Conservation (phyloP, 2,113 vertebrate genomes). For the Coregonus clupeaformis region DNA sequence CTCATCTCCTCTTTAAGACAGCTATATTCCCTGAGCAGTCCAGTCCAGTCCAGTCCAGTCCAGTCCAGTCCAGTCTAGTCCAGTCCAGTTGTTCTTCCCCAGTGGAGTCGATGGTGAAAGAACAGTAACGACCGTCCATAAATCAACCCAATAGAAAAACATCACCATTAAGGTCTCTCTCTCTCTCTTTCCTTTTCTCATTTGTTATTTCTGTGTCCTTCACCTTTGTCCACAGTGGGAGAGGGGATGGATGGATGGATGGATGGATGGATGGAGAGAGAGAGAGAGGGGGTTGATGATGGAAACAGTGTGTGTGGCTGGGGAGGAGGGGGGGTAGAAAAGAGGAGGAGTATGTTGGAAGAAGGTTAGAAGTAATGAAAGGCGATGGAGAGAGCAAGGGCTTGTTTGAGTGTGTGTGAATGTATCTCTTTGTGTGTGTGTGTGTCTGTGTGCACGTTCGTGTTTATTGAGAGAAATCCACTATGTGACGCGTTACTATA, state of each 20-base stretch:
- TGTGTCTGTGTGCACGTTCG: too few relatives aligned
- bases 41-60: conserved; percentile 37
- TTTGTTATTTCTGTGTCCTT: conserved; percentile 43
- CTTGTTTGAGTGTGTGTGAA: too few relatives aligned
- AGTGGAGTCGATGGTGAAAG: conserved; percentile 59
- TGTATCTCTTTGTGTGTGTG: too few relatives aligned
- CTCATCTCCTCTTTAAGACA: conserved; percentile 2
- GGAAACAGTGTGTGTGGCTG: neutral
- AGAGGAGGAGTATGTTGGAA: neutral
- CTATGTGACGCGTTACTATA: too few relatives aligned
- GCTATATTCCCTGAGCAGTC: neutral
- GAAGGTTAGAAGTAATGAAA: neutral
- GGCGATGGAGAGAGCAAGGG: too few relatives aligned
- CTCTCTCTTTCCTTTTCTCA: conserved; percentile 5
- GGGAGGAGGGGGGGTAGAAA: too few relatives aligned
- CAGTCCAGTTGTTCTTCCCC: conserved; percentile 37
- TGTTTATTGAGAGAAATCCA: neutral
- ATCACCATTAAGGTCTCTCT: conserved; percentile 50
- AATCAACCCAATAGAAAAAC: conserved; percentile 70
- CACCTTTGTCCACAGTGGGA: conserved; percentile 54
- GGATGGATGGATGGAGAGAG: neutral
- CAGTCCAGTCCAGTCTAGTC: too few relatives aligned
- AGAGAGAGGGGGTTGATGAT: neutral
- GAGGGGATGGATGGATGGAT: too few relatives aligned
- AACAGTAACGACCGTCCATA: conserved; percentile 60